Percentiles rank a stretch among this genome's conserved stretches.
These are phyloP conservation scores for Petrocephalus sullivani DNA, from an alignment of 2,797 vertebrate genomes.

Conservation along the genomic window DNA sequence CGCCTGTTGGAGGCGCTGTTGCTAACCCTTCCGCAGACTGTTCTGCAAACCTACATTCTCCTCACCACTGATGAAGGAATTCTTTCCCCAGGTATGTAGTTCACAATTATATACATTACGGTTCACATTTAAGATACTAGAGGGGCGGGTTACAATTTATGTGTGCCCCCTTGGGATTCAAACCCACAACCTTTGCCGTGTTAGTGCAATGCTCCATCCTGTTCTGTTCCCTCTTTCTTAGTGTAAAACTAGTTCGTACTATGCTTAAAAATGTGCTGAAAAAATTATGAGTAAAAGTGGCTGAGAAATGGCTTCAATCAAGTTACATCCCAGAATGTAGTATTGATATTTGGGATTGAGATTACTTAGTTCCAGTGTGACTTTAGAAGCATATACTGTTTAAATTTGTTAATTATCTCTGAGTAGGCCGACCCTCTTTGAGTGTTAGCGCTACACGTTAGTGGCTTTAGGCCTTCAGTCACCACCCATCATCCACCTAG, in stretches of 20 bases:
- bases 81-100: constrained; percentile 62
- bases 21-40: constrained; percentile 71
- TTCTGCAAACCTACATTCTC: constrained; percentile 69
- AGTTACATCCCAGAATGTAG: background rate
- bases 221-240: background rate
- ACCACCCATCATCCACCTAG: background rate
- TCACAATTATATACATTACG: background rate
- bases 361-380: background rate
- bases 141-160: background rate
- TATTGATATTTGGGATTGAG: background rate
- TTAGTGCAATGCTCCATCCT: background rate
- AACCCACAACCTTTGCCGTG: background rate
- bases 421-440: background rate
- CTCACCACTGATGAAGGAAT: constrained; percentile 62
- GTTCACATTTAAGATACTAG: background rate
- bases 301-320: background rate
- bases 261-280: background rate
- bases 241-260: background rate
- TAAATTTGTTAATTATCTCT: background rate
- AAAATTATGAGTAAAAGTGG: background rate
- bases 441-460: background rate
- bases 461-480: background rate
- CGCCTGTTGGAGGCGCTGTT: constrained; percentile 73
- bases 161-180: background rate
- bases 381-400: background rate